Evolutionary conservation across 2,888 invertebrate species (phyloP).

Genomic region (Aphodius granarius): DNA sequence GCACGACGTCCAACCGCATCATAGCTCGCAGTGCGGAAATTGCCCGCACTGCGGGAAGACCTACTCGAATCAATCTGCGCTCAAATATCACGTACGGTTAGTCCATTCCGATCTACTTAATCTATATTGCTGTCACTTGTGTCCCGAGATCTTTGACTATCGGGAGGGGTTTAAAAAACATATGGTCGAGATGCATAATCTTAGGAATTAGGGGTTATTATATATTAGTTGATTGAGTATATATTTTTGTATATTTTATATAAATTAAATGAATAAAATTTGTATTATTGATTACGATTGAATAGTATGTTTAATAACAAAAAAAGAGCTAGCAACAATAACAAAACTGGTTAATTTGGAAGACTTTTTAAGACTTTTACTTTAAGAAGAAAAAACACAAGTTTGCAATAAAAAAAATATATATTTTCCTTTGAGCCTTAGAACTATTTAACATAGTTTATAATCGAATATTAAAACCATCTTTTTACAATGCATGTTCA

Average conservation of each 20-base stretch:
- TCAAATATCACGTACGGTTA: conserved; percentile 69
- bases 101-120: conserved; percentile 71
- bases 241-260: conserved; percentile 33
- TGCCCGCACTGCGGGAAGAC: conserved; percentile 71
- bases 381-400: background rate
- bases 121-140: conserved; percentile 68
- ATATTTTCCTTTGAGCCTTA: background rate
- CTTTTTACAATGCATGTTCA: conserved; percentile 15
- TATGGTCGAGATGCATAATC: conserved; percentile 68
- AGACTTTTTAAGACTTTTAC: background rate
- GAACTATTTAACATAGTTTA: background rate
- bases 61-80: conserved; percentile 70
- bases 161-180: conserved; percentile 70
- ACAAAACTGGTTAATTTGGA: too few species aligned
- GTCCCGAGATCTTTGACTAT: conserved; percentile 69
- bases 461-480: conserved; percentile 25
- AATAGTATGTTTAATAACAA: conserved; percentile 24
- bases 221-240: conserved; percentile 35
- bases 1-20: conserved; percentile 42
- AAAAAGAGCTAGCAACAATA: too few species aligned
- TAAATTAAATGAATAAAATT: conserved; percentile 29
- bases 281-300: conserved; percentile 19
- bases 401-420: background rate
- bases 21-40: conserved; percentile 60
- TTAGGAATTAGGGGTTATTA: conserved; percentile 56